These are phyloP conservation scores for Emydocephalus ijimae DNA, from an alignment of 2,113 vertebrate species.

Conservation along the genomic window DNA sequence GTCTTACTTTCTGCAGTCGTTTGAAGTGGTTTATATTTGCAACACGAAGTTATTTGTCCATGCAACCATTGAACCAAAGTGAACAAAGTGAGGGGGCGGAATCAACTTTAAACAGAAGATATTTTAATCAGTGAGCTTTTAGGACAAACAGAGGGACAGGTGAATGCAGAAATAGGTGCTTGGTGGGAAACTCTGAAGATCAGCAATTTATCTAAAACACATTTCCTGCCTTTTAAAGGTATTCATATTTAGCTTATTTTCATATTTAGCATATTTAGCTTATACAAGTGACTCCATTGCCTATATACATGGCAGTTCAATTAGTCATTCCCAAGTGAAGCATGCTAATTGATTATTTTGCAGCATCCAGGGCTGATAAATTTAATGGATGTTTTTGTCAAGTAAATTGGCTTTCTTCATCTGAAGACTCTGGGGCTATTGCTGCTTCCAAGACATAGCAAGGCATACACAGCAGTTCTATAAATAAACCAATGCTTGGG, in stretches of 20 bases:
- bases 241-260: constrained; percentile 53
- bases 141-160: background rate
- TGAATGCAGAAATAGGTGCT: background rate
- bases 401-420: constrained; percentile 67
- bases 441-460: constrained; percentile 57
- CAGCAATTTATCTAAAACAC: constrained; percentile 45
- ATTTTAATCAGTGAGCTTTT: constrained; percentile 8
- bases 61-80: constrained; percentile 23
- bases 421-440: constrained; percentile 60
- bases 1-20: too few species aligned
- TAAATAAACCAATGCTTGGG: constrained; percentile 58
- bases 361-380: constrained; percentile 59
- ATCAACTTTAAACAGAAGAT: background rate
- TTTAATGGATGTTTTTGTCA: constrained; percentile 66
- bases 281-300: constrained; percentile 50
- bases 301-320: constrained; percentile 58
- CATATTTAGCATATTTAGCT: constrained; percentile 58
- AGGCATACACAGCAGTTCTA: constrained; percentile 39
- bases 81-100: background rate
- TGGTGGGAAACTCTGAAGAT: constrained; percentile 19
- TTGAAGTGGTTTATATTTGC: background rate
- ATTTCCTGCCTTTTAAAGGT: constrained; percentile 42
- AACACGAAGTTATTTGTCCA: background rate
- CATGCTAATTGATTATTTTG: constrained; percentile 68
- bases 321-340: constrained; percentile 64